Evolutionary conservation across 1,140 invertebrate genomes (phyloP).

Genomic region (Papilio xuthus): DNA sequence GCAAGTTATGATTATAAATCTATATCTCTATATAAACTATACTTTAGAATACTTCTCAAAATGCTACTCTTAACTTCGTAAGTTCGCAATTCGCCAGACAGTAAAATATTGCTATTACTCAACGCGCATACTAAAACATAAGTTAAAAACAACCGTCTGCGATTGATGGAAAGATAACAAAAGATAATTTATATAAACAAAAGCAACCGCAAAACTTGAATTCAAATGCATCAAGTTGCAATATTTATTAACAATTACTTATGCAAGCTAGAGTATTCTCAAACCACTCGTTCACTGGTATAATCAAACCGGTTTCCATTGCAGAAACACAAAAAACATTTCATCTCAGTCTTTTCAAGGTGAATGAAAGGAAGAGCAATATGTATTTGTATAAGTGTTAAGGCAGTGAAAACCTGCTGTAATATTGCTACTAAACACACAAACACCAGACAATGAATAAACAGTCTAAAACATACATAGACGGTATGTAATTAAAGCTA

Average conservation of each 20-base stretch:
- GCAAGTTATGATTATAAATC: too few species aligned
- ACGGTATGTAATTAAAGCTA: too few species aligned
- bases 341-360: neutral
- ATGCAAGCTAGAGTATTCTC: neutral
- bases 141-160: neutral
- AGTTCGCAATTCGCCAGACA: too few species aligned
- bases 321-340: neutral
- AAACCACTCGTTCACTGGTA: neutral
- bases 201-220: neutral
- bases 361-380: neutral
- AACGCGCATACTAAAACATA: constrained; percentile 9
- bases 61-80: too few species aligned
- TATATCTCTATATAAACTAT: too few species aligned
- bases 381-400: too few species aligned
- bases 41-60: too few species aligned
- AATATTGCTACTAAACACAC: too few species aligned
- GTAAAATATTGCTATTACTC: neutral
- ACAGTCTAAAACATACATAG: too few species aligned
- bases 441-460: too few species aligned
- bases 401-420: too few species aligned
- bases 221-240: neutral
- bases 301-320: neutral
- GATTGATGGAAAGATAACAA: constrained; percentile 21
- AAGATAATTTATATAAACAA: constrained; percentile 20
- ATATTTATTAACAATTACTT: constrained; percentile 5